Percentiles rank a stretch among this genome's conserved stretches.
These are phyloP conservation scores for Eremobia ochroleuca DNA, from an alignment of 2,888 invertebrate species.

Conservation along the genomic window DNA sequence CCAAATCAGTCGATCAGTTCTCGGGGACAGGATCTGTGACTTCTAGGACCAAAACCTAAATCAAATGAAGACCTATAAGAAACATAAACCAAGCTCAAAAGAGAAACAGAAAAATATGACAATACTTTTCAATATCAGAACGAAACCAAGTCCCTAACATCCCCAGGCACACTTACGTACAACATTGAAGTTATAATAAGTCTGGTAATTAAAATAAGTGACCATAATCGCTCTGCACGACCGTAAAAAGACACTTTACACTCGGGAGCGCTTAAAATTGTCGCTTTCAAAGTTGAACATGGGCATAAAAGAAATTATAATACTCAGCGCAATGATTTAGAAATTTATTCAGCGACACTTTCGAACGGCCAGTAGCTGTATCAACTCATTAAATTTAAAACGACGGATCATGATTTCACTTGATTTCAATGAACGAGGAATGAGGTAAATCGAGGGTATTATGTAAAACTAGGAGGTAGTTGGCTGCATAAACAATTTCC, in stretches of 20 bases:
- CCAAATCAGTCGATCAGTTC: background rate
- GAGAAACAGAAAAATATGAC: background rate
- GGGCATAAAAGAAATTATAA: slow-evolving; percentile 64
- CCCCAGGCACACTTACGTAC: background rate
- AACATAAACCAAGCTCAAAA: background rate
- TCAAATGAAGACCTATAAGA: background rate
- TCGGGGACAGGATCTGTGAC: background rate
- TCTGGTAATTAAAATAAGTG: slow-evolving; percentile 17
- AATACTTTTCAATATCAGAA: background rate
- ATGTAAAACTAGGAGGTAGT: slow-evolving; percentile 28
- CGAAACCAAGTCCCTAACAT: background rate
- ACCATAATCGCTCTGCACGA: slow-evolving; percentile 26
- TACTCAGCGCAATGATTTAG: slow-evolving; percentile 64
- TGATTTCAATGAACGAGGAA: slow-evolving; percentile 51
- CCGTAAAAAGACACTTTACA: slow-evolving; percentile 53
- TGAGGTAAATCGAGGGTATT: slow-evolving; percentile 48
- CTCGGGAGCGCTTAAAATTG: slow-evolving; percentile 41
- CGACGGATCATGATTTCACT: slow-evolving; percentile 58
- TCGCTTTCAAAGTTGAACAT: slow-evolving; percentile 57
- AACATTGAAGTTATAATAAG: slow-evolving; percentile 11
- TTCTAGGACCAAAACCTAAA: background rate
- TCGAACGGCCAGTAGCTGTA: slow-evolving; percentile 44
- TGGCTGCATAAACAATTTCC: slow-evolving; percentile 16
- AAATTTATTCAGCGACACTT: slow-evolving; percentile 59
- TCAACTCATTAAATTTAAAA: slow-evolving; percentile 60